phyloP scores from a whole-genome alignment of 2,888 invertebrate species.

The Melinaea marsaeus region DNA sequence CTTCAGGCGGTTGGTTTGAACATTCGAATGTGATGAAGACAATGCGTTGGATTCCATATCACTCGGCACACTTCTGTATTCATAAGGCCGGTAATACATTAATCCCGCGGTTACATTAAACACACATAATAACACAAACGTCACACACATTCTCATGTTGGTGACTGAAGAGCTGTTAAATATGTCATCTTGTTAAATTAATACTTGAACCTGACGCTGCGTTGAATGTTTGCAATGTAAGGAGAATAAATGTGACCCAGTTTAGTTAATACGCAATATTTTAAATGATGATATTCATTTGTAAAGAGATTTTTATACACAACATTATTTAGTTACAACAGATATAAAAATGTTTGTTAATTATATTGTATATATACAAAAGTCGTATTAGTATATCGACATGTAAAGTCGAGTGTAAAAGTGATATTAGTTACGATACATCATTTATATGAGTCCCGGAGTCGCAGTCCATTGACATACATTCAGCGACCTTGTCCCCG shows the following conservation, averaged over 20 bases:
- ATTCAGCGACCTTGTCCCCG: constrained; percentile 41
- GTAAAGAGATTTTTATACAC: no score
- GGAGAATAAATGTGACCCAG: constrained; percentile 22
- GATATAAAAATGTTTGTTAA: no score
- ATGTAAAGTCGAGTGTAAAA: no score
- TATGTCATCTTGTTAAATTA: constrained; percentile 17
- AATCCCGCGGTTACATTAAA: constrained; percentile 40
- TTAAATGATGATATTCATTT: background rate
- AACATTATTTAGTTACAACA: no score
- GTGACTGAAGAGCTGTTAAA: constrained; percentile 17
- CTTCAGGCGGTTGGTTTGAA: constrained; percentile 25
- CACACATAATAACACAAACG: constrained; percentile 32
- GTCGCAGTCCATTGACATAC: no score
- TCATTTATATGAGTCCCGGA: no score
- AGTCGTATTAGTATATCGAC: no score
- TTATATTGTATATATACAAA: no score
- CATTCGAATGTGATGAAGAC: constrained; percentile 27
- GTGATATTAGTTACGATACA: no score
- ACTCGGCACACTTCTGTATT: constrained; percentile 40
- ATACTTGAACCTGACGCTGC: constrained; percentile 11
- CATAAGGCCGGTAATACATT: constrained; percentile 46
- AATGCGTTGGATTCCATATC: constrained; percentile 26
- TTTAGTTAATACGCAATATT: background rate
- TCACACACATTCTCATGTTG: constrained; percentile 25
- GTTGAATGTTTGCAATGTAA: constrained; percentile 14